Conservation (phyloP, 64 coral and sea anemone species). For the Stichodactyla mertensii region DNA sequence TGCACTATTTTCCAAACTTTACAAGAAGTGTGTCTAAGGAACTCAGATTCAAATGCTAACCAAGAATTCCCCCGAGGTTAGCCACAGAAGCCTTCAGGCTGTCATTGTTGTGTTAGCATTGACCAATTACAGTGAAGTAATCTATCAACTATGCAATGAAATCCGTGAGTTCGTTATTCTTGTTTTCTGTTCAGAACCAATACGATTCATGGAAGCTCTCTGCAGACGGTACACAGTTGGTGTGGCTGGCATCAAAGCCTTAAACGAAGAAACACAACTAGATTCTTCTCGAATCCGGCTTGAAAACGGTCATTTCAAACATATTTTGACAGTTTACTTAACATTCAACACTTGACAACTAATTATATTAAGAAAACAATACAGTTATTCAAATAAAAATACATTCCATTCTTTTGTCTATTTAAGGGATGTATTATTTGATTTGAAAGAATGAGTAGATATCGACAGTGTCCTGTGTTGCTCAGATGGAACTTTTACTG, state of each 20-base stretch:
- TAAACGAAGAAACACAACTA: neutral
- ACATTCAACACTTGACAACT: neutral
- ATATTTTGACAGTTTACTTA: neutral
- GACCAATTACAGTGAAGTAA: conserved; percentile 14
- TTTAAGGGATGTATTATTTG: neutral
- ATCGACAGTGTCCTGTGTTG: neutral
- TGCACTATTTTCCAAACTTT: neutral
- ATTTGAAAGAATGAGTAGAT: neutral
- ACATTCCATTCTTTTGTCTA: neutral
- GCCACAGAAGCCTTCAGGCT: conserved; percentile 7
- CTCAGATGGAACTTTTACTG: neutral
- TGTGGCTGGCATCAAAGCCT: neutral
- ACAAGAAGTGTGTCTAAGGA: neutral
- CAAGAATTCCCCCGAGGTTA: conserved; percentile 12
- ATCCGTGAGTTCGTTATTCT: neutral
- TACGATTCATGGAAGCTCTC: neutral
- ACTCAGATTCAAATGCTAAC: neutral
- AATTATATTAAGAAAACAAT: conserved; percentile 5
- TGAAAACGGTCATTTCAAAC: neutral
- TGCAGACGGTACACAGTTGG: neutral
- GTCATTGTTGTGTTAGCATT: neutral
- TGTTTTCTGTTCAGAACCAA: neutral
- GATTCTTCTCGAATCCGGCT: neutral
- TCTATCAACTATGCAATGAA: neutral
- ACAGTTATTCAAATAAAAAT: conserved; percentile 13